Evolutionary conservation across 2,113 vertebrate genomes (phyloP).

Genomic region (Fukomys damarensis): DNA sequence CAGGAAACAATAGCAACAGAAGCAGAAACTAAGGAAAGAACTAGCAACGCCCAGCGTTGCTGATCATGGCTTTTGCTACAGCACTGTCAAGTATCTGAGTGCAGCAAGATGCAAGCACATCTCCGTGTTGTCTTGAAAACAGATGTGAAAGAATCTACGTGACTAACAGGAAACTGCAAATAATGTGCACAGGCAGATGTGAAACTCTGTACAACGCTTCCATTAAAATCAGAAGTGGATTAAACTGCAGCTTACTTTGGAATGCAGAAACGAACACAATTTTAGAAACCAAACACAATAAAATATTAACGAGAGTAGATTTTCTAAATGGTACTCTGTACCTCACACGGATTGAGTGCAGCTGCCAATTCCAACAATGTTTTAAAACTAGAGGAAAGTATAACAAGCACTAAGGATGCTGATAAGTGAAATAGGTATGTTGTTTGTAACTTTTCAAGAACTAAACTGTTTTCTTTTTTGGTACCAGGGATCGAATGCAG

Average conservation of each 20-base stretch:
- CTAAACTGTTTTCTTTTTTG: slow-evolving; percentile 46
- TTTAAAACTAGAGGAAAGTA: not conserved
- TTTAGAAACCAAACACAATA: not conserved
- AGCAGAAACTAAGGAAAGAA: not conserved
- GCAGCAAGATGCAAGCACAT: not conserved
- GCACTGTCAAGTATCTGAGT: not conserved
- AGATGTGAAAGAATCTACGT: not conserved
- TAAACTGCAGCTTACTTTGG: not conserved
- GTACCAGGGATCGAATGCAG: no score
- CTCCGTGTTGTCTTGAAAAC: not conserved
- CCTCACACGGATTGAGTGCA: not conserved
- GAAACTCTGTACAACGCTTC: not conserved
- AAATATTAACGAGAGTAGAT: not conserved
- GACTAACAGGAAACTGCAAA: not conserved
- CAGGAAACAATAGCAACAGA: not conserved
- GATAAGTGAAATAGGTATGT: not conserved
- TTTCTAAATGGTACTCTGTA: slow-evolving; percentile 19
- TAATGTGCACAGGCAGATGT: not conserved
- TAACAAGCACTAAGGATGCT: not conserved
- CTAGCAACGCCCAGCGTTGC: not conserved
- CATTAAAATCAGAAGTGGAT: not conserved
- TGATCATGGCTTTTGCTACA: not conserved
- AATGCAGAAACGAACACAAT: not conserved
- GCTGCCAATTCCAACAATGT: not conserved
- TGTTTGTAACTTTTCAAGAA: slow-evolving; percentile 30